Evolutionary conservation across 23 tunicate genomes (phyloP).

Genomic region (Ascidia mentula): DNA sequence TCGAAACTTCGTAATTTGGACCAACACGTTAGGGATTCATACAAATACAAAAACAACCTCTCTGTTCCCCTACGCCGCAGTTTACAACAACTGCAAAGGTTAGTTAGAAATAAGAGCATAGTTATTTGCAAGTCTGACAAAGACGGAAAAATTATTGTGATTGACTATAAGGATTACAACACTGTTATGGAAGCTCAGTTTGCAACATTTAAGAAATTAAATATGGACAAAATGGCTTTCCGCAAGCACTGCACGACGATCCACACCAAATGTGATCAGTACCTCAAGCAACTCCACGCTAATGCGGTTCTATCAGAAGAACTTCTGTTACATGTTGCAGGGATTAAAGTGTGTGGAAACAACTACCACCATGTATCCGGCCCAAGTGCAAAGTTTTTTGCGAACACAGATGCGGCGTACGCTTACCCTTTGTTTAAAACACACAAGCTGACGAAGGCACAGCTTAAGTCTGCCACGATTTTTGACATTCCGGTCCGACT

Average conservation of each 20-base stretch:
- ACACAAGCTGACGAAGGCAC: background rate
- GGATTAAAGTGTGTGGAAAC: background rate
- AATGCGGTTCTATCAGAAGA: background rate
- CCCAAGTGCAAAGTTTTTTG: background rate
- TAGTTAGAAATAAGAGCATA: background rate
- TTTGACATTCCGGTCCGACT: slow-evolving; percentile 13
- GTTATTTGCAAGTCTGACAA: background rate
- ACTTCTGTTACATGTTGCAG: background rate
- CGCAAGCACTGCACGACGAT: no score
- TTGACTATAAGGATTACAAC: background rate
- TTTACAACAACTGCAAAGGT: background rate
- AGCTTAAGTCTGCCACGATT: background rate
- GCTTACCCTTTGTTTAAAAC: slow-evolving; percentile 14
- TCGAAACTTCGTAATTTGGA: background rate
- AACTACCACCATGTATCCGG: background rate
- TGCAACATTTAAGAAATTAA: background rate
- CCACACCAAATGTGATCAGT: background rate
- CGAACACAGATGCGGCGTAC: background rate
- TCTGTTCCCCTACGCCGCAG: background rate
- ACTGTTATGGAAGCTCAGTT: background rate
- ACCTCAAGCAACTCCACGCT: background rate
- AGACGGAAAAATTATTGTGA: background rate
- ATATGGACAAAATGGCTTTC: background rate
- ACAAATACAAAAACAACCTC: background rate
- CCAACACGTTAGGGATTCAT: background rate